Evolutionary conservation across 2,113 vertebrate genomes (phyloP).

Genomic region (Ailurus styani): DNA sequence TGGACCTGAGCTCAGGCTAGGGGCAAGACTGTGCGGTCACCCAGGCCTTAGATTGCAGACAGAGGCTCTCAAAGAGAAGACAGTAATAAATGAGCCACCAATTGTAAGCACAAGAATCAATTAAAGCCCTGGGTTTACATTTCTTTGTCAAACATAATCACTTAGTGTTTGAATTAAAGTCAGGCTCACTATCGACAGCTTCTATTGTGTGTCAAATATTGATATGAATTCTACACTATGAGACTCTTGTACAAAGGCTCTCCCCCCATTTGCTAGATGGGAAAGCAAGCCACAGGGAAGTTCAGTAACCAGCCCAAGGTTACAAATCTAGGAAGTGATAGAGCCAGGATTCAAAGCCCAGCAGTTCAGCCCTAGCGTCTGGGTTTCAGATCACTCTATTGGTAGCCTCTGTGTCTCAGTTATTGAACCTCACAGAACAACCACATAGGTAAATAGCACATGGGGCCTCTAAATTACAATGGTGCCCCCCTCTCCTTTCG

Average conservation of each 20-base stretch:
- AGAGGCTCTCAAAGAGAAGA: neutral
- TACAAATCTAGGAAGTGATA: neutral
- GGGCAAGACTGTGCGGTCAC: neutral
- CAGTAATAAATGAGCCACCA: neutral
- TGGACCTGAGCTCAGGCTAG: neutral
- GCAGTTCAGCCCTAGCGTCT: neutral
- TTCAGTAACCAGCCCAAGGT: neutral
- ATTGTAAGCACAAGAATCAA: slow-evolving; percentile 17
- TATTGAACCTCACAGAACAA: neutral
- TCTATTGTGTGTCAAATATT: slow-evolving; percentile 16
- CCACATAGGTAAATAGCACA: neutral
- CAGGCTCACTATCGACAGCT: slow-evolving; percentile 20
- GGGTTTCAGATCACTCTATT: neutral
- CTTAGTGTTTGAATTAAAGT: slow-evolving; percentile 55
- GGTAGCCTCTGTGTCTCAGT: fast-evolving
- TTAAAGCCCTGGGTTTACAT: slow-evolving; percentile 53
- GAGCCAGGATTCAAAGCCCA: neutral
- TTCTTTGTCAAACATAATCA: slow-evolving; percentile 59
- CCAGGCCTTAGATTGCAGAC: neutral
- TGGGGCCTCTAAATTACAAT: neutral
- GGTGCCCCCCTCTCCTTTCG: neutral
- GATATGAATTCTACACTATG: neutral
- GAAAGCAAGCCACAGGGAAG: neutral
- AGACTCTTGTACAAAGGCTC: neutral
- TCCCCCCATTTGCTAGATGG: neutral